Evolutionary conservation across 2,888 invertebrate species (phyloP).

Genomic region (Alcis repandata): DNA sequence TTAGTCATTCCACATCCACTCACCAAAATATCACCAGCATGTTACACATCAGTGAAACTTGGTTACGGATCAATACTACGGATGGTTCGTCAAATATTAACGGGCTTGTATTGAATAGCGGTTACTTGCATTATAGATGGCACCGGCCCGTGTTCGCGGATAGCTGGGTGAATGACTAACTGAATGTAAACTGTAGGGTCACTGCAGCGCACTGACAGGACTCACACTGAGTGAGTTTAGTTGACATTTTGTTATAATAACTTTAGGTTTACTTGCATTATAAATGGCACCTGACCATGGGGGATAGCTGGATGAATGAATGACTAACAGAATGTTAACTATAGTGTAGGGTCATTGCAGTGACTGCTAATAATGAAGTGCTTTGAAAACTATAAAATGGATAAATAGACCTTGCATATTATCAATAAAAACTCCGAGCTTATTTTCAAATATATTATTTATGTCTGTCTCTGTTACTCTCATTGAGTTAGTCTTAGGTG

Average conservation of each 20-base stretch:
- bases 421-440: no score
- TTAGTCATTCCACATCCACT: neutral
- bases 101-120: constrained; percentile 17
- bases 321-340: no score
- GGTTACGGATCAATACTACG: constrained; percentile 11
- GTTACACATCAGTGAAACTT: neutral
- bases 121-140: constrained; percentile 29
- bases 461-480: no score
- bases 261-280: no score
- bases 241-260: neutral
- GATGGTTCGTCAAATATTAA: constrained; percentile 26
- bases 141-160: neutral
- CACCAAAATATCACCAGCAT: neutral
- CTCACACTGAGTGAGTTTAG: neutral
- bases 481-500: no score
- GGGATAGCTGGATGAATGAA: no score
- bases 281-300: no score
- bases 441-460: no score
- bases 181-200: constrained; percentile 7
- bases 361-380: no score
- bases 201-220: neutral
- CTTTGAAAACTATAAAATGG: no score
- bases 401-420: no score
- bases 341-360: no score
- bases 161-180: constrained; percentile 1